phyloP scores from a whole-genome alignment of 2,888 invertebrate genomes.

The Drosophila fungiperda region DNA sequence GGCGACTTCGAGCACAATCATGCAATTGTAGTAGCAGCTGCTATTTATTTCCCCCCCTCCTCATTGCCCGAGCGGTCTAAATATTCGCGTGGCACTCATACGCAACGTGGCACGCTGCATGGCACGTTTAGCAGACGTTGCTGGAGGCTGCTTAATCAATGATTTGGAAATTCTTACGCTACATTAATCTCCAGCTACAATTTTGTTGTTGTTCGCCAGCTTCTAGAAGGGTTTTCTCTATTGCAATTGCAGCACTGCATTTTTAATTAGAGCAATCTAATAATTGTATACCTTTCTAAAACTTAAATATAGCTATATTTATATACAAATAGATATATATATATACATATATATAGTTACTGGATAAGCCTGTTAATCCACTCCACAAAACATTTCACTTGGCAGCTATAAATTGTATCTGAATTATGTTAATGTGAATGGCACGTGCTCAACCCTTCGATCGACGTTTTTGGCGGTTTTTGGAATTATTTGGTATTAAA shows the following conservation, averaged over 20 bases:
- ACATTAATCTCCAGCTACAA: conserved; percentile 70
- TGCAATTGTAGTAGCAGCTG: conserved; percentile 65
- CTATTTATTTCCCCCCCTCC: conserved; percentile 29
- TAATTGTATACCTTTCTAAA: background rate
- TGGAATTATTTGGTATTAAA: conserved; percentile 24
- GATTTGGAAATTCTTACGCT: conserved; percentile 78
- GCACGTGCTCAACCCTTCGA: conserved; percentile 28
- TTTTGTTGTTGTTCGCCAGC: conserved; percentile 9
- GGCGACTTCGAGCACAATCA: conserved; percentile 11
- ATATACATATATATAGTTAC: background rate
- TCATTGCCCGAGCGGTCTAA: conserved; percentile 18
- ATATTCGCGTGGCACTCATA: conserved; percentile 72
- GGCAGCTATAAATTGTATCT: conserved; percentile 27
- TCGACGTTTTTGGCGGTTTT: conserved; percentile 1
- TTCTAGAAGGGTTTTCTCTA: conserved; percentile 16
- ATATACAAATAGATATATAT: background rate
- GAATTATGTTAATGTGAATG: conserved; percentile 36
- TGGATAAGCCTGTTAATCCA: conserved; percentile 3
- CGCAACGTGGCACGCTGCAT: conserved; percentile 51
- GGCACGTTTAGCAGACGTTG: conserved; percentile 9
- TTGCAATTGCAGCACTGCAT: conserved; percentile 20
- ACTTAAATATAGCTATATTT: background rate
- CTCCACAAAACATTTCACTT: background rate
- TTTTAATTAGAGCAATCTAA: conserved; percentile 20
- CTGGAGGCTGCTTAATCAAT: conserved; percentile 68